Conservation (phyloP, 2,113 vertebrate species). For the Ondatra zibethicus region DNA sequence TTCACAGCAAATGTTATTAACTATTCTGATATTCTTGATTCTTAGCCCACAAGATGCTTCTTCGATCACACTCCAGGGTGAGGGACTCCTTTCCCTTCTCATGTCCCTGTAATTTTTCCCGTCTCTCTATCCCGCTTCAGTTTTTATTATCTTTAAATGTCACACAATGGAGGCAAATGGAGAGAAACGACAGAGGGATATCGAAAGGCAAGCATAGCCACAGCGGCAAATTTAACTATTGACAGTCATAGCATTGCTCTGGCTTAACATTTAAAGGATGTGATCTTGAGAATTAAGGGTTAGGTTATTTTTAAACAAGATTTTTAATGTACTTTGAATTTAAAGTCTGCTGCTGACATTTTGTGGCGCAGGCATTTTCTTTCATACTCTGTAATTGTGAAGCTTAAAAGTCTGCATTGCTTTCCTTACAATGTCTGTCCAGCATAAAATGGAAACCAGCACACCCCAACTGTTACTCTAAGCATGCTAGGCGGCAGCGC, state of each 20-base stretch:
- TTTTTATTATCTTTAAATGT: slow-evolving; percentile 49
- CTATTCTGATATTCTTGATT: background rate
- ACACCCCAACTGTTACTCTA: background rate
- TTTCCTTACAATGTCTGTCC: background rate
- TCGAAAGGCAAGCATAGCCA: background rate
- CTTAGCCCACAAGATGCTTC: no score
- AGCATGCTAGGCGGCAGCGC: background rate
- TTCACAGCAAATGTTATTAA: background rate
- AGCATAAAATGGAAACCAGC: background rate
- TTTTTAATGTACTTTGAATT: slow-evolving; percentile 62
- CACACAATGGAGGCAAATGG: background rate
- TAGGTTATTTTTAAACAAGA: background rate
- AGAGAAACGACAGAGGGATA: background rate
- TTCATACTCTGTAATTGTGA: slow-evolving; percentile 34
- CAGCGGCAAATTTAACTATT: slow-evolving; percentile 1
- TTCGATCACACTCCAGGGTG: background rate
- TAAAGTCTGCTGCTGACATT: slow-evolving; percentile 4
- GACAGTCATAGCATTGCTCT: background rate
- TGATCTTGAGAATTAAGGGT: slow-evolving; percentile 33
- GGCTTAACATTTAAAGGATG: slow-evolving; percentile 27
- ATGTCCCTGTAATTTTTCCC: background rate
- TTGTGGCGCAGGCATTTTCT: slow-evolving; percentile 32
- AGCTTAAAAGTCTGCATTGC: background rate
- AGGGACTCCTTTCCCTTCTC: background rate
- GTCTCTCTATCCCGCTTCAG: background rate